Base-by-base conservation (phyloP, 2,113 vertebrate species). In the Saccopteryx leptura region DNA sequence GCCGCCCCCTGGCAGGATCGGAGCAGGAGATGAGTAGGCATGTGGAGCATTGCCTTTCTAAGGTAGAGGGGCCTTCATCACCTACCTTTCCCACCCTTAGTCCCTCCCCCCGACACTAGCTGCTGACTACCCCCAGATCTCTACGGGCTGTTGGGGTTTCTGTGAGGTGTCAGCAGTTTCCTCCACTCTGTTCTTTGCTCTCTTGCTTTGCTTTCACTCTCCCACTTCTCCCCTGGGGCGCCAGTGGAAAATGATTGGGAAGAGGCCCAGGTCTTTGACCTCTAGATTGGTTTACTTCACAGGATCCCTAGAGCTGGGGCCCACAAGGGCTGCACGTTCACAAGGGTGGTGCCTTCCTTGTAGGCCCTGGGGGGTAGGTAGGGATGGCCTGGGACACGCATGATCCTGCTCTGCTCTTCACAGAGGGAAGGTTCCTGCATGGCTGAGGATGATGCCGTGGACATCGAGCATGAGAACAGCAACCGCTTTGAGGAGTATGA, bases 1-100 rank as follows among this genome's bases (percentile, higher is more conserved):
- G 98, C 98, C 98, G 99, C 97, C 99, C 99, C 97, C 99, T 99
- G 99, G 99, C 99, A 99, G 99, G 99, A 99, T 99, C 99, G 98
- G 99, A 99, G 99, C 99, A 99, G 99, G 99, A 99, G 99, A 99
- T 99, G 99, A 99, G 99, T 99, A 99, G 99, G 99, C 99, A 99
- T 99, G 99, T 99, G 99, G 99, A 99, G 99, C 99, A 99, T 98
- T 99, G 99, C 99, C 99, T 99, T 98, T 99, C 99, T 98, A 99
- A 99, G 99, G 99, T 99, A 99, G 99, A 98, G 98, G 98, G 98
- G 97, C 98, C 97, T 84, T 97, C 97, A 97, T 96, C 96, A 94
- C 90, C 2, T 97, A 91, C 94, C 94, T 97, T 97, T 96, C 96
- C 97, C 95, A 81, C 96, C 97, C 61, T 96, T 79, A 54, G 82